Conservation (phyloP, 2,113 vertebrate genomes). For the Aythya baeri region DNA sequence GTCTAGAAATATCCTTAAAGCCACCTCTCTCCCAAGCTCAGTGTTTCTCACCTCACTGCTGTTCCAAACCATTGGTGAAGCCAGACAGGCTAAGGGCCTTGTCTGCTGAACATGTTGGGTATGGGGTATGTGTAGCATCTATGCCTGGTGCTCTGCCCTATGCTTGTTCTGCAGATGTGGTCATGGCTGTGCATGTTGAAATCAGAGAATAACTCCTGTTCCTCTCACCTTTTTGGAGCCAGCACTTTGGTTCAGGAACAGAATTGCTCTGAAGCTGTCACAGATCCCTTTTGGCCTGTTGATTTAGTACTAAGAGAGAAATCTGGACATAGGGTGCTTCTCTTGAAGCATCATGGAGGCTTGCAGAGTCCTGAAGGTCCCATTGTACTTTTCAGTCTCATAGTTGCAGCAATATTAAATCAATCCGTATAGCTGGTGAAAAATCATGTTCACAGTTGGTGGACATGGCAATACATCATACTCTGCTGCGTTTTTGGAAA, state of each 20-base stretch:
- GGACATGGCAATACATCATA: not conserved
- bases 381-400: not conserved
- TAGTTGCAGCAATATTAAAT: not conserved
- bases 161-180: not conserved
- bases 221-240: not conserved
- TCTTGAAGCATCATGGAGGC: not conserved
- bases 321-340: not conserved
- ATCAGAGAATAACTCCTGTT: not conserved
- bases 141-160: not conserved
- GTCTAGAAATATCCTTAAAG: not conserved
- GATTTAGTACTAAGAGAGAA: not conserved
- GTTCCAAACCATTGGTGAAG: not conserved
- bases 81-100: not conserved
- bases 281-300: not conserved
- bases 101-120: not conserved
- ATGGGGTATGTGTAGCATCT: not conserved
- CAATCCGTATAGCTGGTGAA: conserved; percentile 20
- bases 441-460: not conserved
- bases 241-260: not conserved
- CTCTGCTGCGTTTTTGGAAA: not conserved
- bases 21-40: not conserved
- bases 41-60: not conserved
- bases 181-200: not conserved
- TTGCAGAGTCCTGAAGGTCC: not conserved
- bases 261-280: not conserved